Evolutionary conservation across 2,888 invertebrate genomes (phyloP).

Genomic region (Thecophora atra): DNA sequence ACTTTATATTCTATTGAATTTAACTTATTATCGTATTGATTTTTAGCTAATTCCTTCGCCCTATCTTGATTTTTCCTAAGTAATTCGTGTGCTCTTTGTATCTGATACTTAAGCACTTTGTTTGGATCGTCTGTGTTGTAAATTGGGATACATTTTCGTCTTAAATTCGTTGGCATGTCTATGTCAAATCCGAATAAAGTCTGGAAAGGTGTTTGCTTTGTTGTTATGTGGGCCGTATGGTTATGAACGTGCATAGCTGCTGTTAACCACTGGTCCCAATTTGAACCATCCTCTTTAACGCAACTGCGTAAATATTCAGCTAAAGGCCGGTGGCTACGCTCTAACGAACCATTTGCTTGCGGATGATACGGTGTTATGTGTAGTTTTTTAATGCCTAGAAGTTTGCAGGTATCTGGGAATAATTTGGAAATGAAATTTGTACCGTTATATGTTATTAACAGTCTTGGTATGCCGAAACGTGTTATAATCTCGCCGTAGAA

Average conservation of each 20-base stretch:
- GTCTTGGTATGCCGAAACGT: constrained; percentile 28
- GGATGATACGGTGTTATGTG: neutral
- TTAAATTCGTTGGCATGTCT: constrained; percentile 11
- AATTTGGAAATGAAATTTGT: constrained; percentile 28
- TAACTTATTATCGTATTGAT: no score
- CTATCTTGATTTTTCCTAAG: no score
- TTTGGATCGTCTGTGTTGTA: no score
- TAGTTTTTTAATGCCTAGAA: constrained; percentile 17
- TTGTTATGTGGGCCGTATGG: constrained; percentile 20
- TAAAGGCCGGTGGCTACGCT: constrained; percentile 34
- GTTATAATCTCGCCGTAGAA: constrained; percentile 6
- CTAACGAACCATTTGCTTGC: neutral
- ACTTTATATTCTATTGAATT: no score
- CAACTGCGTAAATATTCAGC: constrained; percentile 34
- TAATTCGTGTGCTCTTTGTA: no score
- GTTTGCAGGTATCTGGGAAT: constrained; percentile 31
- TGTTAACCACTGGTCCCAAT: constrained; percentile 39
- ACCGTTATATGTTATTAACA: constrained; percentile 34
- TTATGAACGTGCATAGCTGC: constrained; percentile 27
- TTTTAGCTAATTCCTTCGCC: no score
- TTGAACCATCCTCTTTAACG: constrained; percentile 30
- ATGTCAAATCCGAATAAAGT: constrained; percentile 34
- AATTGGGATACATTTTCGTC: no score
- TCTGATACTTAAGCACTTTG: no score
- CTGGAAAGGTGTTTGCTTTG: constrained; percentile 34